A percentile compares a stretch with the other conserved stretches of the same genome.
These are phyloP conservation scores for Alouatta palliata DNA, from an alignment of 2,113 vertebrate genomes.

Conservation along the genomic window DNA sequence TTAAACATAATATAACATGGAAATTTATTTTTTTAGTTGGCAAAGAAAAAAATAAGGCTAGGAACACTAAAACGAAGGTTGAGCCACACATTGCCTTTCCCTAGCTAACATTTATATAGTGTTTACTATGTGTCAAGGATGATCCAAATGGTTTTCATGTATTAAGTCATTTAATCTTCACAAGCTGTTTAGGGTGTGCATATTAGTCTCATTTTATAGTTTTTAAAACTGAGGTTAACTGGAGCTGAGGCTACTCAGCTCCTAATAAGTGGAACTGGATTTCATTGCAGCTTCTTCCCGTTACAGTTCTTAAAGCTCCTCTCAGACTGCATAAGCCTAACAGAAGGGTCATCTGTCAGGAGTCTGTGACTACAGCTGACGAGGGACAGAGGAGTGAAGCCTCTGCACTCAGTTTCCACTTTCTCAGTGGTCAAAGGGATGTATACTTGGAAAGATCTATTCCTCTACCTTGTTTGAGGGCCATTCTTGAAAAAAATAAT, in stretches of 20 bases:
- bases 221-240: background rate
- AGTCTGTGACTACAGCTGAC: rapidly evolving
- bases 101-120: background rate
- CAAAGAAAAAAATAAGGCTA: background rate
- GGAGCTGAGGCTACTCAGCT: background rate
- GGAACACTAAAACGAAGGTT: background rate
- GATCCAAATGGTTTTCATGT: background rate
- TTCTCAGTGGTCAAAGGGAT: background rate
- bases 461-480: background rate
- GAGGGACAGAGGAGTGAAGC: background rate
- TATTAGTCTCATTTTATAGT: background rate
- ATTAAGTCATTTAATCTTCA: background rate
- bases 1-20: background rate
- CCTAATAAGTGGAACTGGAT: background rate
- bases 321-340: background rate
- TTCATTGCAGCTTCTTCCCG: background rate
- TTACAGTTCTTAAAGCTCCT: background rate
- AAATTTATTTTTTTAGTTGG: background rate
- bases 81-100: background rate
- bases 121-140: background rate
- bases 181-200: background rate
- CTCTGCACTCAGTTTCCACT: background rate
- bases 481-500: background rate
- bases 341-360: background rate
- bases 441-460: background rate